Evolutionary conservation across 2,888 invertebrate genomes (phyloP).

Genomic region (Scotopteryx bipunctaria): DNA sequence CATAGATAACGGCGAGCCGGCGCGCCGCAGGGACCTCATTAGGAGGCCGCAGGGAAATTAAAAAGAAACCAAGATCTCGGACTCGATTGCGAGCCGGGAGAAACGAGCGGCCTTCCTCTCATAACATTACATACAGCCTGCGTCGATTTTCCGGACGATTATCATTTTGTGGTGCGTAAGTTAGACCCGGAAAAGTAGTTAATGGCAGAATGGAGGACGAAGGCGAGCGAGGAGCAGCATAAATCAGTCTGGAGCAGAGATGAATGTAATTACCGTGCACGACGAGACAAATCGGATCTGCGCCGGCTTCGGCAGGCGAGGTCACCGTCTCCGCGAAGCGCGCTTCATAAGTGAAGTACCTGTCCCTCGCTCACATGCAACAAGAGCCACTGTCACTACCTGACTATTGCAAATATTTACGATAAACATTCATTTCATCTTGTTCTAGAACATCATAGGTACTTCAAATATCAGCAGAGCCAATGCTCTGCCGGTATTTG

Average conservation of each 20-base stretch:
- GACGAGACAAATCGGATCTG: constrained; percentile 62
- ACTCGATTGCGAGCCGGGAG: constrained; percentile 79
- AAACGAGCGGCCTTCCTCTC: constrained; percentile 78
- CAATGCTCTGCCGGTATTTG: neutral
- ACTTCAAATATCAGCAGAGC: too few relatives aligned
- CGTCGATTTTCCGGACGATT: constrained; percentile 82
- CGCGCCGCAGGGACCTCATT: constrained; percentile 79
- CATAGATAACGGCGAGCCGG: constrained; percentile 78
- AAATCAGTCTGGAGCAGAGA: constrained; percentile 71
- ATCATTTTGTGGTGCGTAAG: constrained; percentile 84
- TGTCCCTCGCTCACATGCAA: neutral
- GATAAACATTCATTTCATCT: too few relatives aligned
- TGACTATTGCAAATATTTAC: neutral
- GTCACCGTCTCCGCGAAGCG: constrained; percentile 8
- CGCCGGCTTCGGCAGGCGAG: constrained; percentile 39
- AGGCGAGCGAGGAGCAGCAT: constrained; percentile 56
- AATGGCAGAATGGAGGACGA: constrained; percentile 62
- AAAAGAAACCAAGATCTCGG: constrained; percentile 83
- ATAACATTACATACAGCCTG: constrained; percentile 83
- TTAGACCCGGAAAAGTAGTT: constrained; percentile 73
- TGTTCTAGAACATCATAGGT: too few relatives aligned
- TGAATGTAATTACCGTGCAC: constrained; percentile 67
- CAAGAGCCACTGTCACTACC: neutral
- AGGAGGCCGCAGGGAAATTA: constrained; percentile 84
- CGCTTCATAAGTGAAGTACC: neutral